Evolutionary conservation across 2,888 invertebrate genomes (phyloP).

Genomic region (Drosophila kuntzei): DNA sequence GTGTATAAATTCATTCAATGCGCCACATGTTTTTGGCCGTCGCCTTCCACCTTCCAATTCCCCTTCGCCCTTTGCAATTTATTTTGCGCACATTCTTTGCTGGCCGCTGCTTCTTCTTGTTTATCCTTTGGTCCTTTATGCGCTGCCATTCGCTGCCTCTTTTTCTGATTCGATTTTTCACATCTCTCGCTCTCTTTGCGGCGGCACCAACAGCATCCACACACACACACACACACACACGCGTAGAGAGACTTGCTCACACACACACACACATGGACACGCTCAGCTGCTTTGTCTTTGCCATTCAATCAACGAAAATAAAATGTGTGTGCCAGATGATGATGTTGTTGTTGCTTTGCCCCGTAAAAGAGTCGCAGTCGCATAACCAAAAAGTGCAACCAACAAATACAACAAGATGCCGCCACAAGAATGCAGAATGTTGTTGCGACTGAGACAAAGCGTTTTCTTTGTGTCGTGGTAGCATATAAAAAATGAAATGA

Average conservation of each 20-base stretch:
- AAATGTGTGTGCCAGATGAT: slow-evolving; percentile 66
- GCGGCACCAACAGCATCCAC: slow-evolving; percentile 54
- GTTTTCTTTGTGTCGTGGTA: slow-evolving; percentile 44
- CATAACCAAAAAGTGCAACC: slow-evolving; percentile 57
- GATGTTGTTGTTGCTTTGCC: slow-evolving; percentile 2
- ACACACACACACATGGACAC: slow-evolving; percentile 13
- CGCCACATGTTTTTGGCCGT: slow-evolving; percentile 76
- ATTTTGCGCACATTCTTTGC: slow-evolving; percentile 68
- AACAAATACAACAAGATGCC: slow-evolving; percentile 18
- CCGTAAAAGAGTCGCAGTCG: too few species aligned
- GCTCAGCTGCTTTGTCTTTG: slow-evolving; percentile 69
- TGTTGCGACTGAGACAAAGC: slow-evolving; percentile 44
- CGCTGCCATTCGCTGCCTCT: slow-evolving; percentile 57
- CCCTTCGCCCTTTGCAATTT: slow-evolving; percentile 40
- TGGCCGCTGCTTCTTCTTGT: slow-evolving; percentile 54
- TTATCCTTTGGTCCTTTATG: slow-evolving; percentile 75
- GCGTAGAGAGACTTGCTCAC: slow-evolving; percentile 28
- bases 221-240: slow-evolving; percentile 24
- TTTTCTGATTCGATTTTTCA: slow-evolving; percentile 78
- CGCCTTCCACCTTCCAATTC: slow-evolving; percentile 18
- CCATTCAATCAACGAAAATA: slow-evolving; percentile 63
- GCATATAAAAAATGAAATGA: slow-evolving; percentile 10
- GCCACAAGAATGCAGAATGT: slow-evolving; percentile 41
- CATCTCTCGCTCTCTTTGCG: slow-evolving; percentile 33
- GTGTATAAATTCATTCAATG: slow-evolving; percentile 64